A percentile compares a stretch with the other conserved stretches of the same genome.
These are phyloP conservation scores for Istiophorus platypterus DNA, from an alignment of 2,113 vertebrate species.

Conservation along the genomic window DNA sequence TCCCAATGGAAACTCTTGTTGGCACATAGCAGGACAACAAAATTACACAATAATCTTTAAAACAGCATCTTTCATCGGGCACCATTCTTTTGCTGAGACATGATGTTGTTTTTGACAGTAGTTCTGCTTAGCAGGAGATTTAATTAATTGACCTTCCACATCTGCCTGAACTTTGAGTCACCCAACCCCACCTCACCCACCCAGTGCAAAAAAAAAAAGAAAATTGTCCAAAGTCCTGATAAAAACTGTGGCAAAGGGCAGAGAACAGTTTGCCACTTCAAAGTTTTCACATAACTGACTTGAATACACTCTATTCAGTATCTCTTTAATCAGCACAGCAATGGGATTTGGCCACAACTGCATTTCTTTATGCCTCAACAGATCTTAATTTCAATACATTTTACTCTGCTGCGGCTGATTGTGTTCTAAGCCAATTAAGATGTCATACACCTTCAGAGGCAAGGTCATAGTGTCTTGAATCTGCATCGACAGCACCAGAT, in stretches of 20 bases:
- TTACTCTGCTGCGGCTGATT: slow-evolving; percentile 30
- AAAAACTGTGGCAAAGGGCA: slow-evolving; percentile 3
- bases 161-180: slow-evolving; percentile 8
- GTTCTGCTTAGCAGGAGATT: not conserved
- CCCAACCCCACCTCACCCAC: not conserved
- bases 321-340: slow-evolving; percentile 53
- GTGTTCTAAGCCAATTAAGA: slow-evolving; percentile 62
- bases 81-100: not conserved
- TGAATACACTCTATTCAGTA: slow-evolving; percentile 25
- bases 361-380: slow-evolving; percentile 36
- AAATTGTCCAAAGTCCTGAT: not conserved
- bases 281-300: slow-evolving; percentile 26
- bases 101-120: not conserved
- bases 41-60: too few species aligned
- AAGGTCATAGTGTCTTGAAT: slow-evolving; percentile 59
- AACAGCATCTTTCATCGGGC: too few species aligned
- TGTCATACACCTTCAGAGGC: slow-evolving; percentile 59
- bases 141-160: not conserved
- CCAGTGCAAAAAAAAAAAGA: not conserved
- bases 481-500: slow-evolving; percentile 47
- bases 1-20: too few species aligned
- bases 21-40: too few species aligned
- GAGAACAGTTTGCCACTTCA: not conserved
- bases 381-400: slow-evolving; percentile 47
- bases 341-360: slow-evolving; percentile 20